phyloP scores from a whole-genome alignment of 2,797 vertebrate species.

The Somateria mollissima region DNA sequence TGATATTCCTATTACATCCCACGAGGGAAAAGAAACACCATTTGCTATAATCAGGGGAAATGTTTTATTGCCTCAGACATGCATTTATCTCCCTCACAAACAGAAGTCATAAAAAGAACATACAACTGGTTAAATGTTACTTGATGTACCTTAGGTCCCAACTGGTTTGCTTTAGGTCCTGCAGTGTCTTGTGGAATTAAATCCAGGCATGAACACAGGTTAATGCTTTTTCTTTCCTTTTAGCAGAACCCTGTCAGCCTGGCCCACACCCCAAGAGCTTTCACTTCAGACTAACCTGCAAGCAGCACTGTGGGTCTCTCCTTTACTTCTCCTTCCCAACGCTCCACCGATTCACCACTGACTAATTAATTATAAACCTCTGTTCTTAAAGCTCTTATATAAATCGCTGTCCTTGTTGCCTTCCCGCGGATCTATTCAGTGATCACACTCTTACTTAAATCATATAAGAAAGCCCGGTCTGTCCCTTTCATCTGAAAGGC shows the following conservation, averaged over 20 bases:
- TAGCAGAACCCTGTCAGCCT: conserved; percentile 43
- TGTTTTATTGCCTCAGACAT: conserved; percentile 71
- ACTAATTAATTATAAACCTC: conserved; percentile 71
- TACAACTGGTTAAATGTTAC: conserved; percentile 74
- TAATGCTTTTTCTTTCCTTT: conserved; percentile 60
- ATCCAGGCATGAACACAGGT: conserved; percentile 60
- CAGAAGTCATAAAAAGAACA: conserved; percentile 76
- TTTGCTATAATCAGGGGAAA: conserved; percentile 74
- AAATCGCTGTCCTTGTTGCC: conserved; percentile 68
- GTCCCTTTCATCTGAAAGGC: conserved; percentile 66
- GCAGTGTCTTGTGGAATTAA: conserved; percentile 67
- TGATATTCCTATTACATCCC: conserved; percentile 69
- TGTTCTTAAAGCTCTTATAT: conserved; percentile 64
- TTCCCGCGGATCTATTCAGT: conserved; percentile 70
- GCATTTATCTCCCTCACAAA: conserved; percentile 73
- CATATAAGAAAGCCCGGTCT: conserved; percentile 57
- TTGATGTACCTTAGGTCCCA: conserved; percentile 67
- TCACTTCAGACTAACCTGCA: conserved; percentile 64
- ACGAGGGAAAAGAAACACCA: conserved; percentile 68
- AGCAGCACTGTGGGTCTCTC: conserved; percentile 65
- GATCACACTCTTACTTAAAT: conserved; percentile 63
- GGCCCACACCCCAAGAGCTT: conserved; percentile 65
- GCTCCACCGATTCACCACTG: conserved; percentile 31
- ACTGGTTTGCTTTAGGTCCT: conserved; percentile 55
- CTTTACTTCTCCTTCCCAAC: conserved; percentile 63